phyloP scores from a whole-genome alignment of 2,797 vertebrate species.

The Galaxias olidus region DNA sequence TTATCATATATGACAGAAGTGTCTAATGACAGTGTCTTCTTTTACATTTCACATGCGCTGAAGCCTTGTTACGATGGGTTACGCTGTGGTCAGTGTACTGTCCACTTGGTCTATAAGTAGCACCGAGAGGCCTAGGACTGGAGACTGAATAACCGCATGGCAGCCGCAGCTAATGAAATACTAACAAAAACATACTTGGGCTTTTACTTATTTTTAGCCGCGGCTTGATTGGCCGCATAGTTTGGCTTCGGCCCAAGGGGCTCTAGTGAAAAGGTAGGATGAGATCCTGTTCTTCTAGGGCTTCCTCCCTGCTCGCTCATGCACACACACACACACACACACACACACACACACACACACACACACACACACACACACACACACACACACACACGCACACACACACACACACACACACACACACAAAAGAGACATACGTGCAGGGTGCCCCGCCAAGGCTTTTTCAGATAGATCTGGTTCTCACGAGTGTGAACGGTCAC shows the following conservation, averaged over 20 bases:
- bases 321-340: no score
- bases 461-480: conserved; percentile 47
- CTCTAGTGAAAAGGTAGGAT: conserved; percentile 59
- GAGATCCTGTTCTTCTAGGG: conserved; percentile 34
- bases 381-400: no score
- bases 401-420: no score
- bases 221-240: conserved; percentile 58
- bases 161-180: conserved; percentile 55
- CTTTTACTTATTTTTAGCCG: conserved; percentile 60
- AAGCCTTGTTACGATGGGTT: no score
- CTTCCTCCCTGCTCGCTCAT: not conserved
- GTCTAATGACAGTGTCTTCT: no score
- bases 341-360: no score
- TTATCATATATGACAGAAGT: no score
- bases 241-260: conserved; percentile 63
- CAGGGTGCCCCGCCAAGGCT: not conserved
- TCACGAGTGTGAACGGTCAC: conserved; percentile 58
- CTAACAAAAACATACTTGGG: conserved; percentile 69
- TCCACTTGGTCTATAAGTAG: no score
- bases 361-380: no score
- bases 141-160: conserved; percentile 50
- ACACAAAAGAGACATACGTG: no score
- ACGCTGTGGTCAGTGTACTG: no score
- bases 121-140: not conserved
- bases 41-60: no score